Evolutionary conservation across 2,113 vertebrate species (phyloP).

Genomic region (Conger conger): DNA sequence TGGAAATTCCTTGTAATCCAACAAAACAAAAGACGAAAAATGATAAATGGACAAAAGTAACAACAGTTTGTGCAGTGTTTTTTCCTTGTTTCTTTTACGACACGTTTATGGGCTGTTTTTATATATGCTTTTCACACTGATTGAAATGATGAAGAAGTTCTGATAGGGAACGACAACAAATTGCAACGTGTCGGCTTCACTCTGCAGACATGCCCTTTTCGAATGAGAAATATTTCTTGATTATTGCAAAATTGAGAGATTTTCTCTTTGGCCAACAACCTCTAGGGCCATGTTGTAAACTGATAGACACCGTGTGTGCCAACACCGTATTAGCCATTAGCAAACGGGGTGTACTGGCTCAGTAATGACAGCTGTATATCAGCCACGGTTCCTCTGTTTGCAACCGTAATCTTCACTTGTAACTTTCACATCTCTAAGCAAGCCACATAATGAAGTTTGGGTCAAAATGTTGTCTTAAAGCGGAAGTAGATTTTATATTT

Average conservation of each 20-base stretch:
- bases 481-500: too few relatives aligned
- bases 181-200: background rate
- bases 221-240: background rate
- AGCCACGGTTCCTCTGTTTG: too few relatives aligned
- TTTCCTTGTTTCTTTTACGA: conserved; percentile 8
- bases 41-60: background rate
- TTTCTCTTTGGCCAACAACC: background rate
- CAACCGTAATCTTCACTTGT: too few relatives aligned
- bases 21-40: background rate
- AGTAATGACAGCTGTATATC: background rate
- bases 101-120: conserved; percentile 14
- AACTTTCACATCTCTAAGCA: background rate
- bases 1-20: background rate
- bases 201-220: background rate
- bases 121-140: conserved; percentile 10
- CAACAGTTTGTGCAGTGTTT: too few relatives aligned
- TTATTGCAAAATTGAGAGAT: background rate
- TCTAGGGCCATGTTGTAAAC: too few relatives aligned
- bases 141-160: conserved; percentile 16
- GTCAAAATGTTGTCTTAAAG: background rate
- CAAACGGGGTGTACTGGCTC: too few relatives aligned
- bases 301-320: too few relatives aligned
- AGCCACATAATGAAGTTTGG: background rate
- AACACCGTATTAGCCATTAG: too few relatives aligned
- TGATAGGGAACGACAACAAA: background rate